A percentile compares a stretch with the other conserved stretches of the same genome.
Conservation (phyloP, 2,888 invertebrate species). For the Ditula angustiorana region DNA sequence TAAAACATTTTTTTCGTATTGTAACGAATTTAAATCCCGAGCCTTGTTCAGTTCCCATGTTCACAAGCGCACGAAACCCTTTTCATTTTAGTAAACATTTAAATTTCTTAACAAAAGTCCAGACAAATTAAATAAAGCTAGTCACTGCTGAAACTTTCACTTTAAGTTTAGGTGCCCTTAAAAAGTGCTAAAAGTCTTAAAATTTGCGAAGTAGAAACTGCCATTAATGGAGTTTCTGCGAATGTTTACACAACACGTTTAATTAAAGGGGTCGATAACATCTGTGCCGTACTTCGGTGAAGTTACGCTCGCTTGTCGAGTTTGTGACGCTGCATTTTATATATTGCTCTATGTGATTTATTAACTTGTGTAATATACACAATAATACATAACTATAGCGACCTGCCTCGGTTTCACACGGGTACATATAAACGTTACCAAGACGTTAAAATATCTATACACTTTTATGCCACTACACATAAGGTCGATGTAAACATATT, state of each 20-base stretch:
- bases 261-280: slow-evolving; percentile 38
- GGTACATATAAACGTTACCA: too few species aligned
- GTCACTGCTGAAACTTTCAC: slow-evolving; percentile 1
- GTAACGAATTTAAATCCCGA: too few species aligned
- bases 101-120: background rate
- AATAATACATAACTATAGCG: too few species aligned
- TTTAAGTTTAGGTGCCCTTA: background rate
- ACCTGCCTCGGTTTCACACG: too few species aligned
- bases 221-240: slow-evolving; percentile 28
- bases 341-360: background rate
- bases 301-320: slow-evolving; percentile 14
- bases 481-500: too few species aligned
- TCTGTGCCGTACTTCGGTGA: slow-evolving; percentile 28
- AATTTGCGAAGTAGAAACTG: slow-evolving; percentile 49
- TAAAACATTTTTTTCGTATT: too few species aligned
- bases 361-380: background rate
- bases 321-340: background rate
- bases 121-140: slow-evolving; percentile 8
- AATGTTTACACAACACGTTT: slow-evolving; percentile 34
- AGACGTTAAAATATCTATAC: too few species aligned
- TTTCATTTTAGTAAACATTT: background rate
- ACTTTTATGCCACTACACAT: too few species aligned
- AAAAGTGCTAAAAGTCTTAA: slow-evolving; percentile 19
- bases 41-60: too few species aligned
- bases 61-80: too few species aligned